Percentiles rank a stretch among this genome's conserved stretches.
These are phyloP conservation scores for Hyles vespertilio DNA, from an alignment of 1,140 invertebrate genomes.

Conservation along the genomic window DNA sequence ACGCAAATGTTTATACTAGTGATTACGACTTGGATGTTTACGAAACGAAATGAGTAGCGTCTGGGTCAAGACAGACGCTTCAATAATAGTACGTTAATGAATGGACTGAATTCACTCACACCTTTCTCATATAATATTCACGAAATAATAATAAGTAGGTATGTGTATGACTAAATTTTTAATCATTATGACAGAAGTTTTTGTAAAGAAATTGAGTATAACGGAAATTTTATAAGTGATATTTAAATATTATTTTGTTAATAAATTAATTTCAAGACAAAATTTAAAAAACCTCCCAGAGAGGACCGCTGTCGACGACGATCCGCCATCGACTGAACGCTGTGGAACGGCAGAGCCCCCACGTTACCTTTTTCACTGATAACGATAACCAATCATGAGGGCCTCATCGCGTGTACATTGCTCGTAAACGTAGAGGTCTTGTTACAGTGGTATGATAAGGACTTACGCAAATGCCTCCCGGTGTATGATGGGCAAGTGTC, in stretches of 20 bases:
- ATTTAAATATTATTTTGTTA: background rate
- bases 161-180: too few relatives aligned
- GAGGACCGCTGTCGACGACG: constrained; percentile 59
- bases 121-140: too few relatives aligned
- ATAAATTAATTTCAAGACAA: background rate
- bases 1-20: too few relatives aligned
- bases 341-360: constrained; percentile 34
- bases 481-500: constrained; percentile 58
- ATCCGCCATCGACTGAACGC: constrained; percentile 61
- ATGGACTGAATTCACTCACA: too few relatives aligned
- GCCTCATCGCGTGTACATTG: background rate
- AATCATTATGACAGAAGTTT: too few relatives aligned
- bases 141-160: too few relatives aligned
- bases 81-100: too few relatives aligned
- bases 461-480: constrained; percentile 69
- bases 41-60: too few relatives aligned
- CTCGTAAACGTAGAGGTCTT: constrained; percentile 20
- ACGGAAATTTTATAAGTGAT: too few relatives aligned
- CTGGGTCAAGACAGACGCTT: too few relatives aligned
- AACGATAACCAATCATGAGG: background rate
- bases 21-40: too few relatives aligned
- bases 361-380: constrained; percentile 36
- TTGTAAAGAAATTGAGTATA: too few relatives aligned
- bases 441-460: constrained; percentile 35
- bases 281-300: constrained; percentile 22